phyloP scores from a whole-genome alignment of 2,888 invertebrate genomes.

The Andrena chrysosceles region DNA sequence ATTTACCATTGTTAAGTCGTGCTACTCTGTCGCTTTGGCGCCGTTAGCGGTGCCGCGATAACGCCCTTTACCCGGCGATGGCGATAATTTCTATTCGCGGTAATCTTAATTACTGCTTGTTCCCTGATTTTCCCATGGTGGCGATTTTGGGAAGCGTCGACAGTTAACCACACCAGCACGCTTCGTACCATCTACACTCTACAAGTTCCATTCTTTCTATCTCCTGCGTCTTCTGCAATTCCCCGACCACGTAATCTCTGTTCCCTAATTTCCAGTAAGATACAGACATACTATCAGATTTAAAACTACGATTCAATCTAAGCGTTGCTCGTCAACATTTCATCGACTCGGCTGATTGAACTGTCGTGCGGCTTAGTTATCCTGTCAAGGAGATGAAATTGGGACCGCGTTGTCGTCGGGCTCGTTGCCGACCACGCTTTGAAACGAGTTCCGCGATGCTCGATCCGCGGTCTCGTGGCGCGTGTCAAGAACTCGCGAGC shows the following conservation, averaged over 20 bases:
- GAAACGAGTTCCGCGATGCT: neutral
- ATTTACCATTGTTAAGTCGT: slow-evolving; percentile 76
- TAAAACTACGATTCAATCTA: neutral
- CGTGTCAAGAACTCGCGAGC: slow-evolving; percentile 5
- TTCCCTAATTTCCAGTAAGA: neutral
- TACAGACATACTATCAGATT: neutral
- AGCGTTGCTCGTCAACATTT: neutral
- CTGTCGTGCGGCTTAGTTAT: neutral
- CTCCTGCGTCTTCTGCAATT: too few relatives aligned
- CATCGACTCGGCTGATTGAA: neutral
- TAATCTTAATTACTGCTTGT: slow-evolving; percentile 76
- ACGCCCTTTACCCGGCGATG: slow-evolving; percentile 73
- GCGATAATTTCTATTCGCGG: slow-evolving; percentile 76
- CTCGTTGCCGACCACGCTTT: neutral
- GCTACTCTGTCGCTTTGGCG: slow-evolving; percentile 51
- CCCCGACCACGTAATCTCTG: neutral
- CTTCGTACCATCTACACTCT: neutral
- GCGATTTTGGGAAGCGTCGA: neutral
- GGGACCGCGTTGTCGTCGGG: neutral
- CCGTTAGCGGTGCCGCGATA: slow-evolving; percentile 71
- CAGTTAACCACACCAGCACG: neutral
- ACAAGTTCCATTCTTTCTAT: neutral
- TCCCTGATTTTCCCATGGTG: slow-evolving; percentile 66
- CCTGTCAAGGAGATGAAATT: neutral
- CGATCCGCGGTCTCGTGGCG: neutral